Evolutionary conservation across 2,888 invertebrate species (phyloP).

Genomic region (Gastrophysa polygoni): DNA sequence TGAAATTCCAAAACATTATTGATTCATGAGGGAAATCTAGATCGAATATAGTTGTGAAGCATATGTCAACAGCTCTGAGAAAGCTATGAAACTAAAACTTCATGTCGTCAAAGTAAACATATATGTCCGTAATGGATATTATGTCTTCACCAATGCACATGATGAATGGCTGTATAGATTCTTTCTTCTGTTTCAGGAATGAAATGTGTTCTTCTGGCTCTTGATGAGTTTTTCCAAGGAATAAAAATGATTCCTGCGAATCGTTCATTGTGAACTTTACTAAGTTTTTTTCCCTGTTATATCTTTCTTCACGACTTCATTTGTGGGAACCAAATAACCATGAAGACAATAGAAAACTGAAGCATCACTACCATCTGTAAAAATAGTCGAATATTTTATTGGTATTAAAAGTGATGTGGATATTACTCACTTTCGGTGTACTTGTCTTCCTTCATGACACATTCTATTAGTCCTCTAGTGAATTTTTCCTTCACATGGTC

Average conservation of each 20-base stretch:
- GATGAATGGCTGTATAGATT: slow-evolving; percentile 1
- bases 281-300: background rate
- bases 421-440: too few species aligned
- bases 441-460: too few species aligned
- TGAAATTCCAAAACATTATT: background rate
- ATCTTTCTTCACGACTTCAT: background rate
- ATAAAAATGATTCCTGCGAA: slow-evolving; percentile 25
- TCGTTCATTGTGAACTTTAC: slow-evolving; percentile 25
- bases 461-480: too few species aligned
- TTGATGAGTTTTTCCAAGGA: slow-evolving; percentile 4
- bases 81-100: slow-evolving; percentile 18
- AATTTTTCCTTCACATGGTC: too few species aligned
- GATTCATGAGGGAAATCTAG: too few species aligned
- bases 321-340: background rate
- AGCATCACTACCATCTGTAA: background rate
- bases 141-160: slow-evolving; percentile 11
- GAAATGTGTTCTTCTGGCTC: slow-evolving; percentile 6
- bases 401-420: background rate
- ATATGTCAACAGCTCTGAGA: slow-evolving; percentile 24
- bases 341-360: background rate
- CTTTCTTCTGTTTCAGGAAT: background rate
- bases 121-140: background rate
- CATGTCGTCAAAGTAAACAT: slow-evolving; percentile 17
- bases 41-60: slow-evolving; percentile 17
- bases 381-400: background rate